Percentiles rank a stretch among this genome's conserved stretches.
Evolutionary conservation across 2,797 vertebrate species (phyloP).

Genomic region (Rousettus madagascariensis): DNA sequence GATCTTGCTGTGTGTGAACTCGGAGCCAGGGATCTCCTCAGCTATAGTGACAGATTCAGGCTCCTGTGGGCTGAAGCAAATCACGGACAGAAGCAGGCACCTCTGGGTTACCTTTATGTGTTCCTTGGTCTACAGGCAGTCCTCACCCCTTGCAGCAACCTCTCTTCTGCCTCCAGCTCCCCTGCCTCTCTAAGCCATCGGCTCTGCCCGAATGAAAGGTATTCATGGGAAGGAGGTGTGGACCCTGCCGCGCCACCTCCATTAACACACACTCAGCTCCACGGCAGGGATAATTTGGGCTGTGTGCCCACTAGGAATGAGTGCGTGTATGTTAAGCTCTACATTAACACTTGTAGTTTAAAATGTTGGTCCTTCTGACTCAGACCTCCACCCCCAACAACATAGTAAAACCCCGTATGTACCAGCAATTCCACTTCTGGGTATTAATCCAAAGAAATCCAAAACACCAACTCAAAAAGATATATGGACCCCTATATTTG

Average conservation of each 20-base stretch:
- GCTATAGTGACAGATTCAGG: rapidly evolving
- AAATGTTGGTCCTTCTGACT: background rate
- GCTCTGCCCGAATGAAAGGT: background rate
- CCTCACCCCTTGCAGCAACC: rapidly evolving
- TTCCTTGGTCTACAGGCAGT: background rate
- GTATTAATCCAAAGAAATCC: no score
- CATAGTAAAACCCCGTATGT: background rate
- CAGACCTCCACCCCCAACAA: no score
- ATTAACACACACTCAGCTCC: background rate
- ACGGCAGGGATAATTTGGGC: rapidly evolving
- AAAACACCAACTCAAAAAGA: no score
- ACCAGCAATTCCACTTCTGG: no score
- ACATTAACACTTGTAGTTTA: background rate
- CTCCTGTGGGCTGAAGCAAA: background rate
- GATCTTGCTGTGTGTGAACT: background rate
- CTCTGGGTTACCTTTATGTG: no score
- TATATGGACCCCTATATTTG: no score
- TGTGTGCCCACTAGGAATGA: rapidly evolving
- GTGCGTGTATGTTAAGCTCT: background rate
- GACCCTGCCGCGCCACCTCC: rapidly evolving
- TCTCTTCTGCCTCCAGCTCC: no score
- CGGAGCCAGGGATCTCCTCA: background rate
- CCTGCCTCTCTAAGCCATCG: background rate
- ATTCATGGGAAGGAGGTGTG: rapidly evolving
- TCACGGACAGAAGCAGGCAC: no score